phyloP scores from a whole-genome alignment of 1,140 invertebrate species.

The Drosophila mojavensis region DNA sequence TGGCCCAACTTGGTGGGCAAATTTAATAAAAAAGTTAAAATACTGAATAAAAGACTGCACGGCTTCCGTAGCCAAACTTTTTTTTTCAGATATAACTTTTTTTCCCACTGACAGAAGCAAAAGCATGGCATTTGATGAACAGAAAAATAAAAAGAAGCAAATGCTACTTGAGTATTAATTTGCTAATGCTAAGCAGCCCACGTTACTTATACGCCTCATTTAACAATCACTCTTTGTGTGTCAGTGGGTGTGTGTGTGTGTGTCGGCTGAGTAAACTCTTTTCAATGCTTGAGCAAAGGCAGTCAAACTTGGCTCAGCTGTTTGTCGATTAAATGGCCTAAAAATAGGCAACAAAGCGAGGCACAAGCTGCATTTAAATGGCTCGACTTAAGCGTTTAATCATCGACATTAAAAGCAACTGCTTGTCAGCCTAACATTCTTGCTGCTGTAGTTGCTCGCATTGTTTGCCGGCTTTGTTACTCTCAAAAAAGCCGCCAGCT shows the following conservation, averaged over 20 bases:
- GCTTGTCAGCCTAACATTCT: conserved; percentile 36
- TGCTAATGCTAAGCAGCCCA: conserved; percentile 49
- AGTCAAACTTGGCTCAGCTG: conserved; percentile 21
- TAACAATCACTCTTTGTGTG: conserved; percentile 42
- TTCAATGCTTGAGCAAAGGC: conserved; percentile 33
- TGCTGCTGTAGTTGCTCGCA: conserved; percentile 25
- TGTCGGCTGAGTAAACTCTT: conserved; percentile 28
- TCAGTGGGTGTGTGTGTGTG: conserved; percentile 6
- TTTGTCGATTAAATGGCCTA: conserved; percentile 61
- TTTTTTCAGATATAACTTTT: conserved; percentile 30
- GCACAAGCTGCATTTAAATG: conserved; percentile 51
- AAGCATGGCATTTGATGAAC: conserved; percentile 22
- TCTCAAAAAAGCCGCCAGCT: conserved; percentile 28
- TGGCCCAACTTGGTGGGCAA: conserved; percentile 34
- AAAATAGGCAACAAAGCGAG: conserved; percentile 61
- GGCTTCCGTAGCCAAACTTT: conserved; percentile 35
- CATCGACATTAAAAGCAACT: conserved; percentile 64
- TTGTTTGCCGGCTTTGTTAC: conserved; percentile 17
- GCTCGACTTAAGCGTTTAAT: conserved; percentile 50
- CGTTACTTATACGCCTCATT: conserved; percentile 67
- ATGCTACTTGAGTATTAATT: conserved; percentile 48
- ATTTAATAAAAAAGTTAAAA: conserved; percentile 72
- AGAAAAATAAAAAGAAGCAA: conserved; percentile 20
- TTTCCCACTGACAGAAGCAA: neutral
- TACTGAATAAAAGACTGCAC: conserved; percentile 50